Evolutionary conservation across 2,797 vertebrate species (phyloP).

Genomic region (Falco concolor): DNA sequence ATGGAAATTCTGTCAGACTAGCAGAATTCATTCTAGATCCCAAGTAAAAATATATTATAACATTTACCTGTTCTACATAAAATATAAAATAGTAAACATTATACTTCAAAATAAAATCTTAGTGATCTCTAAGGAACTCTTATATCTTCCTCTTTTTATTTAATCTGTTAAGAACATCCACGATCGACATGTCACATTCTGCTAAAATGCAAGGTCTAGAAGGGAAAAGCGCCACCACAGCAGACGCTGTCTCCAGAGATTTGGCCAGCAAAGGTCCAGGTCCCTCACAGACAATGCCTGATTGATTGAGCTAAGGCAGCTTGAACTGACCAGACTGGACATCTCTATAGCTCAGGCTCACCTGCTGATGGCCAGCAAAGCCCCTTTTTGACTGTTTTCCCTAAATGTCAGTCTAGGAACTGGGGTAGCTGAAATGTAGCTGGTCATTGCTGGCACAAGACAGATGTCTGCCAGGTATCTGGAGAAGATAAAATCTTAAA

Average conservation of each 20-base stretch:
- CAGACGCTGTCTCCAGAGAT: not conserved
- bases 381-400: not conserved
- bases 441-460: not conserved
- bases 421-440: not conserved
- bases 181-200: not conserved
- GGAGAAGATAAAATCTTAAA: not conserved
- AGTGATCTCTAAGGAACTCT: not conserved
- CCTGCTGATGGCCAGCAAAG: not conserved
- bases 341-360: not conserved
- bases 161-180: not conserved
- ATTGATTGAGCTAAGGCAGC: accelerated
- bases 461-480: not conserved
- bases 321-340: not conserved
- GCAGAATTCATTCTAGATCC: not conserved
- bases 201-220: not conserved
- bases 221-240: not conserved
- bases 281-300: accelerated
- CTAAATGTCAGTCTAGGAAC: not conserved
- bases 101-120: not conserved
- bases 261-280: not conserved
- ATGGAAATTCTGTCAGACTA: not conserved
- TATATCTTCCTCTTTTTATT: not conserved
- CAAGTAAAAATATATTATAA: not conserved
- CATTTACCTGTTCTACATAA: not conserved
- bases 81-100: not conserved